Evolutionary conservation across 1,140 invertebrate species (phyloP), one percentile per base, ranked within the genome.

Genomic region (Cyrtorhinus lividipennis): DNA sequence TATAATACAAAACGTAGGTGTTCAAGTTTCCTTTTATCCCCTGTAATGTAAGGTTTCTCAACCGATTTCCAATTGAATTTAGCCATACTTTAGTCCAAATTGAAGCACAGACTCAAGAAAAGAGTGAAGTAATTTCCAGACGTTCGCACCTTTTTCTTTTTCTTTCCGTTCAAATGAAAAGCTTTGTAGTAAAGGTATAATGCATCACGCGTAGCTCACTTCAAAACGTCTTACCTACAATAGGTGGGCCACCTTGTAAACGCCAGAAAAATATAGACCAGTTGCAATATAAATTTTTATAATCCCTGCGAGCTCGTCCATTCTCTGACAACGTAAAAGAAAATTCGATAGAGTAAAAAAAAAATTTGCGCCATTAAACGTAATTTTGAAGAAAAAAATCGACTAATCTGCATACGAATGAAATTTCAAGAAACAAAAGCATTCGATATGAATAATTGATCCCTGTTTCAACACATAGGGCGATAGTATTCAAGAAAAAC

Each of bases 291-390:
- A 53, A 53, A 15, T 53, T 53, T 53, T 53, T 53, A 15, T 5
- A 10, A 22, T 53, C 3, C 18, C 12, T 15, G 20, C 48, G 5
- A 10, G 20, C 48, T 53, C 48, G 10, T 53, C 48, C 48, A 53
- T 53, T 53, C 20, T 53, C 48, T 53, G 48, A 53, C 48, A 53
- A 53, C 18, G 48, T 22, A 53, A 53, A 53, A 53, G 18, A 20
- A 22, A 53, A 53, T 53, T 53, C 48, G 48, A 10, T 15, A 20
- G 18, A 53, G 10, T 20, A 53, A 53, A 20, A 53, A 22, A 53
- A 53, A 8, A 15, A 15, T 53, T 53, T 53, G 8, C 10, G 10
- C 10, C 5, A 13, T 53, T 53, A 53, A 13, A 53, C 18, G 20
- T 20, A 53, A 10, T 13, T 5, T 53, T 53, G 5, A 22, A 20